Conservation (phyloP, 1,140 invertebrate species). For the Drosophila gunungcola region DNA sequence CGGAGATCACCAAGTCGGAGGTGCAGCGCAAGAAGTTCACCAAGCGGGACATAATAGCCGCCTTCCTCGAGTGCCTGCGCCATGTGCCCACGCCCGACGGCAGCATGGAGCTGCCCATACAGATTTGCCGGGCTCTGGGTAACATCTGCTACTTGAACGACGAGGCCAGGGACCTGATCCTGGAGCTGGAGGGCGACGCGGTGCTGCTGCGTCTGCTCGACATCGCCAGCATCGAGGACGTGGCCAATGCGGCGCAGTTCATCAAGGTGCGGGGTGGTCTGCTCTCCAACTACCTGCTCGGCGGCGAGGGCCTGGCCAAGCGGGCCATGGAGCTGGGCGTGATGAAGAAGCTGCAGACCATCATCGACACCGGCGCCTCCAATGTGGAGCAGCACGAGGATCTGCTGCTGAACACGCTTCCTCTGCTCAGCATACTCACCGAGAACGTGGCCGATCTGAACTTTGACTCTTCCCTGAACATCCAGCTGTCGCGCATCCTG, state of each 20-base stretch:
- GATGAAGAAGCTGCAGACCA: slow-evolving; percentile 86
- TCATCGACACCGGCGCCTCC: slow-evolving; percentile 85
- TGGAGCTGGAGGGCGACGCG: slow-evolving; percentile 87
- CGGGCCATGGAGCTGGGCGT: slow-evolving; percentile 89
- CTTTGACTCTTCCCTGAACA: slow-evolving; percentile 86
- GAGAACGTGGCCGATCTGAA: slow-evolving; percentile 88
- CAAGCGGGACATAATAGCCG: slow-evolving; percentile 86
- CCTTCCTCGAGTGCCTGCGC: slow-evolving; percentile 86
- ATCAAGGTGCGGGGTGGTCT: slow-evolving; percentile 89
- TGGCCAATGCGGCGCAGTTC: slow-evolving; percentile 84
- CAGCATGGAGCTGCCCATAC: slow-evolving; percentile 87
- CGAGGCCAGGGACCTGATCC: slow-evolving; percentile 87
- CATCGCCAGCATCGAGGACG: slow-evolving; percentile 73
- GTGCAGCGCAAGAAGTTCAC: slow-evolving; percentile 89
- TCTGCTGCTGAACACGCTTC: slow-evolving; percentile 88
- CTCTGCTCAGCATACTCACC: slow-evolving; percentile 90
- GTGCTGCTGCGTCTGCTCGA: slow-evolving; percentile 86
- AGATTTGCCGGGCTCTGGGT: slow-evolving; percentile 92
- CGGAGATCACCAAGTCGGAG: slow-evolving; percentile 90
- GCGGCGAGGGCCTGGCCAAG: slow-evolving; percentile 88
- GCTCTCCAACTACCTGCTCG: slow-evolving; percentile 92
- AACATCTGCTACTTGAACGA: slow-evolving; percentile 96
- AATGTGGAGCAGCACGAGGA: slow-evolving; percentile 86
- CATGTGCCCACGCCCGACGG: slow-evolving; percentile 64
- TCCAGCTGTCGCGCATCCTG: slow-evolving; percentile 87